These are phyloP conservation scores for Dendrolimus punctatus DNA, from an alignment of 1,140 invertebrate species.

Conservation along the genomic window DNA sequence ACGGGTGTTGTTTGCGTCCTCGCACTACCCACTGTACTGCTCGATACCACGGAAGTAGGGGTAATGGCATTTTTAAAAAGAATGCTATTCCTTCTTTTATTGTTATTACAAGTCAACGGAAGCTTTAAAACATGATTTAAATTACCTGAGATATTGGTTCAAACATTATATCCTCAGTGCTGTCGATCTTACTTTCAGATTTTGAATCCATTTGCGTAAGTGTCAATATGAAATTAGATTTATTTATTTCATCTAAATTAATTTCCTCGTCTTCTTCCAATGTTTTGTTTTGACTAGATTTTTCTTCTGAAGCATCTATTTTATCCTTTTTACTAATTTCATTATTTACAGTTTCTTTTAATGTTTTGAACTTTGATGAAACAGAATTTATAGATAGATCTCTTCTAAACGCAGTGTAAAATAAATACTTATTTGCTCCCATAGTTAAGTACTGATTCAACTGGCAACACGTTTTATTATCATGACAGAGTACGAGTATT, in stretches of 20 bases:
- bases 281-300: conserved; percentile 17
- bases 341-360: conserved; percentile 34
- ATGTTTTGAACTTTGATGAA: conserved; percentile 64
- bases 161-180: conserved; percentile 69
- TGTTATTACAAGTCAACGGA: not conserved
- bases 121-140: conserved; percentile 34
- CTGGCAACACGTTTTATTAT: conserved; percentile 86
- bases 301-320: conserved; percentile 17
- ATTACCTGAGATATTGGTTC: conserved; percentile 78
- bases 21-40: too few species aligned
- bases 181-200: conserved; percentile 33
- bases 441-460: conserved; percentile 81
- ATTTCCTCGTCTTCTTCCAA: conserved; percentile 44
- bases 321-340: conserved; percentile 31
- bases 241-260: conserved; percentile 62
- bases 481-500: conserved; percentile 88
- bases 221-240: conserved; percentile 79
- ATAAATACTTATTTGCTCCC: conserved; percentile 76
- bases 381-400: conserved; percentile 72
- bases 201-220: conserved; percentile 73
- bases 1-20: too few species aligned
- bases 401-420: conserved; percentile 73
- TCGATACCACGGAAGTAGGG: too few species aligned
- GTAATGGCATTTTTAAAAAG: too few species aligned
- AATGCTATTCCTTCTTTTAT: too few species aligned